Conservation (phyloP, 2,113 vertebrate species). For the Tyrannus savana region DNA sequence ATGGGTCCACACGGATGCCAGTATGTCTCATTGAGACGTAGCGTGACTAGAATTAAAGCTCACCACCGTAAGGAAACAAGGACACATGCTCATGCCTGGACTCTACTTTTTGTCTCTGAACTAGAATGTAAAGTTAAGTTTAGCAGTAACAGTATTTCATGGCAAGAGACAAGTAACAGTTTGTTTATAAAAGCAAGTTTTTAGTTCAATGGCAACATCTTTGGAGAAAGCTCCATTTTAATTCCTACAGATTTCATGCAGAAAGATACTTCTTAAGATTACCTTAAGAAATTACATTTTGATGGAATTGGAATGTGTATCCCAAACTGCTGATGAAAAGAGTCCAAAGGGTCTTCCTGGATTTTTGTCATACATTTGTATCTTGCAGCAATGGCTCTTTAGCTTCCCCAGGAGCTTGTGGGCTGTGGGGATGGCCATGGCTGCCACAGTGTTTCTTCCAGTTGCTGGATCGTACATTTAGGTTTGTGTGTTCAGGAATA, state of each 20-base stretch:
- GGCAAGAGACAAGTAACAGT: constrained; percentile 72
- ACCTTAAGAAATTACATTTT: constrained; percentile 54
- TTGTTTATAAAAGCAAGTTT: constrained; percentile 55
- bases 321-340: constrained; percentile 61
- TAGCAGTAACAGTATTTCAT: constrained; percentile 70
- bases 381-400: constrained; percentile 90
- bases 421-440: constrained; percentile 82
- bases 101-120: constrained; percentile 19
- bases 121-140: constrained; percentile 59
- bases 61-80: constrained; percentile 75
- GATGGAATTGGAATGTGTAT: constrained; percentile 71
- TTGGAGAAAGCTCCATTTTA: constrained; percentile 72
- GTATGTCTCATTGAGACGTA: constrained; percentile 60
- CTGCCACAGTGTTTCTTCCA: constrained; percentile 87
- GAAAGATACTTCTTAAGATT: constrained; percentile 65
- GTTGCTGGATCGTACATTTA: constrained; percentile 75
- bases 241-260: constrained; percentile 76
- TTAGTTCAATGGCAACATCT: constrained; percentile 70
- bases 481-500: constrained; percentile 86
- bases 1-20: constrained; percentile 39
- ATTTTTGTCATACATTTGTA: constrained; percentile 83
- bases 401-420: constrained; percentile 84
- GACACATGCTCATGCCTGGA: constrained; percentile 63
- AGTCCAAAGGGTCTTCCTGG: constrained; percentile 16
- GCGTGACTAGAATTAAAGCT: constrained; percentile 72